phyloP scores from a whole-genome alignment of 2,113 vertebrate genomes.

The Mungos mungo region DNA sequence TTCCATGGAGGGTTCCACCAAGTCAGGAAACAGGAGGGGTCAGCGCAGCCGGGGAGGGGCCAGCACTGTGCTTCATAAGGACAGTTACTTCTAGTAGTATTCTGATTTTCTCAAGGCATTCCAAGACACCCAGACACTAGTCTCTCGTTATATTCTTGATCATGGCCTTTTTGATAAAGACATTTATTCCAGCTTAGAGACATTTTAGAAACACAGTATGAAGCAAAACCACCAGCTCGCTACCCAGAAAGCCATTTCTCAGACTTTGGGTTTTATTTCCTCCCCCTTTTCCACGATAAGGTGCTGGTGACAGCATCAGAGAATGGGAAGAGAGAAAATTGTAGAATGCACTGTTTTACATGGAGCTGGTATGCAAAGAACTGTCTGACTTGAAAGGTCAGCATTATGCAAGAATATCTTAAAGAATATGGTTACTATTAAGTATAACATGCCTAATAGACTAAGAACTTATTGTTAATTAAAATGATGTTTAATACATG shows the following conservation, averaged over 20 bases:
- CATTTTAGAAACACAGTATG: neutral
- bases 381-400: neutral
- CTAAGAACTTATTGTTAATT: neutral
- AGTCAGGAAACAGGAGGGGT: neutral
- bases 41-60: neutral
- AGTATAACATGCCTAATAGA: neutral
- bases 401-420: neutral
- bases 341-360: neutral
- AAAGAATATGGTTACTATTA: neutral
- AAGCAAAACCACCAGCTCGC: neutral
- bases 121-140: neutral
- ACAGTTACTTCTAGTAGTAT: neutral
- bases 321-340: neutral
- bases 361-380: neutral
- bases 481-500: neutral
- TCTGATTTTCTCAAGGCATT: neutral
- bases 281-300: neutral
- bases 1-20: neutral
- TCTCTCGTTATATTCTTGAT: neutral
- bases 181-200: neutral
- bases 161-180: neutral
- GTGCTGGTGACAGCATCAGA: too few relatives aligned
- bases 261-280: neutral
- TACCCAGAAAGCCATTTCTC: neutral
- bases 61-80: neutral